phyloP scores from a whole-genome alignment of 2,888 invertebrate genomes.

The Conchocele bisecta region DNA sequence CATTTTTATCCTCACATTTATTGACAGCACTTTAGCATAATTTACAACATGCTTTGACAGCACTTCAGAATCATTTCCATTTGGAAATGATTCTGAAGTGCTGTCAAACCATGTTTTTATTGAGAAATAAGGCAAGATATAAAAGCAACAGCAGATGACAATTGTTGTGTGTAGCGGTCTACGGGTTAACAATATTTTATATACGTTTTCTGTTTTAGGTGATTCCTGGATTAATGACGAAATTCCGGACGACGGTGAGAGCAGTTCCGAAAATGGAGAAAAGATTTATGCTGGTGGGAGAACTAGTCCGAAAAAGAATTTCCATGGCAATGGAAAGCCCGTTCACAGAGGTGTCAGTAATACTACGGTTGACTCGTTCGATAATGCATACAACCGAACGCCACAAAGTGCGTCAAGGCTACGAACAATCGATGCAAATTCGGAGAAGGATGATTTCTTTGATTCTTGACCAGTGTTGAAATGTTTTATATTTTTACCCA shows the following conservation, averaged over 20 bases:
- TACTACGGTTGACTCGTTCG: constrained; percentile 75
- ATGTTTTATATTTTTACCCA: no score
- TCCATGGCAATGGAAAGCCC: constrained; percentile 10
- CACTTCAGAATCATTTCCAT: no score
- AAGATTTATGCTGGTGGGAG: constrained; percentile 60
- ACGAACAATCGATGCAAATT: constrained; percentile 17
- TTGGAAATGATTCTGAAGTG: no score
- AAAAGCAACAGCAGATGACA: no score
- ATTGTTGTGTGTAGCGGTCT: no score
- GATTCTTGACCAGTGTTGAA: constrained; percentile 73
- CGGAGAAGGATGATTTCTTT: constrained; percentile 72
- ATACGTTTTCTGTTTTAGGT: constrained; percentile 52
- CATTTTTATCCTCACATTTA: no score
- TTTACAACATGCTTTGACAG: no score
- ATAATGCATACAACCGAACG: constrained; percentile 69
- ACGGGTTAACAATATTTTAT: no score
- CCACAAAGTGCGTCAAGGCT: constrained; percentile 43
- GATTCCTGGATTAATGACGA: constrained; percentile 74
- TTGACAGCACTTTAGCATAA: no score
- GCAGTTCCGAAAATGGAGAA: constrained; percentile 56
- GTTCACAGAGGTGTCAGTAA: constrained; percentile 63
- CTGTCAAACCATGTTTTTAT: no score
- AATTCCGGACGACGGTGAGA: constrained; percentile 56
- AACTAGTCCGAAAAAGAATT: constrained; percentile 59
- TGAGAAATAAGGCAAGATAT: no score